A percentile compares a stretch with the other conserved stretches of the same genome.
These are phyloP conservation scores for Erebia palarica DNA, from an alignment of 2,888 invertebrate species.

Conservation along the genomic window DNA sequence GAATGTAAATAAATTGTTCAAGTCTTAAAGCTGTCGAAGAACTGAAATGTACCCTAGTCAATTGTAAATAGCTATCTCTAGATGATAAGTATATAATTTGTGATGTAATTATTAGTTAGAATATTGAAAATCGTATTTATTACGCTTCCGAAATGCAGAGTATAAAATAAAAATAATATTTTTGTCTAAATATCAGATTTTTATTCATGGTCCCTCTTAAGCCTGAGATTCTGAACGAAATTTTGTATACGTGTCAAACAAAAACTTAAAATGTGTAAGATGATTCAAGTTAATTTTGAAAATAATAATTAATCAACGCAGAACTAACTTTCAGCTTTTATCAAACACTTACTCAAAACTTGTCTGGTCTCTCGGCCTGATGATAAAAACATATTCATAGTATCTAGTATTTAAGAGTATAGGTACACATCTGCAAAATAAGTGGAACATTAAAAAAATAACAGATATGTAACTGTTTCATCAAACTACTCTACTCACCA, in stretches of 20 bases:
- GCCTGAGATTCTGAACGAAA: background rate
- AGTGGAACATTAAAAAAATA: background rate
- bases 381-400: background rate
- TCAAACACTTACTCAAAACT: background rate
- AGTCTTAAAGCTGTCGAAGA: conserved; percentile 67
- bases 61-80: conserved; percentile 75
- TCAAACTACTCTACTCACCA: background rate
- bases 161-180: conserved; percentile 79
- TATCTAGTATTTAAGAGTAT: background rate
- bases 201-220: conserved; percentile 44
- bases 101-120: conserved; percentile 80
- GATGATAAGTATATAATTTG: conserved; percentile 74
- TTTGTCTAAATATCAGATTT: conserved; percentile 70
- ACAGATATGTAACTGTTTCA: background rate
- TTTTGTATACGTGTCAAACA: background rate
- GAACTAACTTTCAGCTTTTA: background rate
- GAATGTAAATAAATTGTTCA: conserved; percentile 56
- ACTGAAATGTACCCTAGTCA: conserved; percentile 83
- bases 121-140: conserved; percentile 79
- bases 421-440: background rate
- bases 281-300: too few species aligned
- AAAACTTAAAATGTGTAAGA: background rate
- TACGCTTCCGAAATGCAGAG: conserved; percentile 80
- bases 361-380: background rate
- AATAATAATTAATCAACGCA: background rate